Conservation (phyloP, 2,113 vertebrate genomes). For the Gopherus flavomarginatus region DNA sequence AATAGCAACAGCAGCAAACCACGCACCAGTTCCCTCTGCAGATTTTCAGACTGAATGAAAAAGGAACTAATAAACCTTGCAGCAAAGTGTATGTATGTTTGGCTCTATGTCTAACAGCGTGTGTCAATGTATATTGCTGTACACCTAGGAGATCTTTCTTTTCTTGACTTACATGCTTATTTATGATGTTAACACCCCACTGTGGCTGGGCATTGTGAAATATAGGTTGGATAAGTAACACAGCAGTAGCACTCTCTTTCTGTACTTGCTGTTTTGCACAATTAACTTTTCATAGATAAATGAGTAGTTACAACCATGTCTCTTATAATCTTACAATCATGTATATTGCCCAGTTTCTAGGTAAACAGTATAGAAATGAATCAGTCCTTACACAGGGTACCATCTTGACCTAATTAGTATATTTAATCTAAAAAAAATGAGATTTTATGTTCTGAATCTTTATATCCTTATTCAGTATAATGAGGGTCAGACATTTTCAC, state of each 20-base stretch:
- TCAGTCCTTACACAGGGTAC: neutral
- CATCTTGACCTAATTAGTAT: neutral
- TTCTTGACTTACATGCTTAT: neutral
- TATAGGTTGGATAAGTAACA: neutral
- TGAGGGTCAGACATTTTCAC: neutral
- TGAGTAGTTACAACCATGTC: neutral
- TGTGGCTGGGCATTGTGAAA: neutral
- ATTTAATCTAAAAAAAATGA: neutral
- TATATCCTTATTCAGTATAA: neutral
- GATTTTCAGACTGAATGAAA: neutral
- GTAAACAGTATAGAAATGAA: neutral
- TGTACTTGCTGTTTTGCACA: neutral
- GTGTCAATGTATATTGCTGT: neutral
- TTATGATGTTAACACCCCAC: neutral
- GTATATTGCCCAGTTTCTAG: neutral
- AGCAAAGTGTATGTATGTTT: neutral
- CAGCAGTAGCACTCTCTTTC: neutral
- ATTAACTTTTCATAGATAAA: neutral
- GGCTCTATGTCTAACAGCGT: neutral
- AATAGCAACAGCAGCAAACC: neutral
- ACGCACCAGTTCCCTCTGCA: neutral
- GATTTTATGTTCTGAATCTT: neutral
- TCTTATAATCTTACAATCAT: neutral
- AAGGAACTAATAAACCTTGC: neutral
- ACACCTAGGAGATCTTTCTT: neutral